These are phyloP conservation scores for Ailuropoda melanoleuca DNA, from an alignment of 2,113 vertebrate species.

Conservation along the genomic window DNA sequence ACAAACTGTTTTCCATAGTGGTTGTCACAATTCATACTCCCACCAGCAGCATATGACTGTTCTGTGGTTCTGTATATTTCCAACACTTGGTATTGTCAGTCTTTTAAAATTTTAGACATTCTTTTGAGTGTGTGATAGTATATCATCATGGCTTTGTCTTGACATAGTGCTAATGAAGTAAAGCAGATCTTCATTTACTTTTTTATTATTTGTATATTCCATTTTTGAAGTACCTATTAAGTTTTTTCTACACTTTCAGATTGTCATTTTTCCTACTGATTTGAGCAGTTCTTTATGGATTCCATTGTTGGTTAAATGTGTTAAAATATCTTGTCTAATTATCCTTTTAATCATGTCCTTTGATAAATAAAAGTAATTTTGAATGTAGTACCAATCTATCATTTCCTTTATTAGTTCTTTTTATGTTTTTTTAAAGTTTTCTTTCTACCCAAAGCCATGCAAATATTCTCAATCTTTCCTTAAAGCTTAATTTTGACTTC, in stretches of 20 bases:
- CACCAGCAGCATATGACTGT: background rate
- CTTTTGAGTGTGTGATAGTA: background rate
- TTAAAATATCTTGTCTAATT: background rate
- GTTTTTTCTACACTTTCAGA: background rate
- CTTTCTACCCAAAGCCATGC: background rate
- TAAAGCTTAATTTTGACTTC: background rate
- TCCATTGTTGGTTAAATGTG: background rate
- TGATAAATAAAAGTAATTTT: background rate
- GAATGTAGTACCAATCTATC: background rate
- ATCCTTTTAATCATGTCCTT: background rate
- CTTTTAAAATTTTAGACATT: slow-evolving; percentile 1
- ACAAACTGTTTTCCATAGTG: background rate
- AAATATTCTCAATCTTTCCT: background rate
- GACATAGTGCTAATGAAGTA: background rate
- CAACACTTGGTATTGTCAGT: background rate
- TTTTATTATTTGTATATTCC: background rate
- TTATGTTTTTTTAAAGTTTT: background rate
- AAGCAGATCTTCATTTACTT: background rate
- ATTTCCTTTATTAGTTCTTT: background rate
- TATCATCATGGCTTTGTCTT: background rate
- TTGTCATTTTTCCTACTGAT: background rate
- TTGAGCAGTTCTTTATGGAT: background rate
- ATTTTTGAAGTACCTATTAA: background rate
- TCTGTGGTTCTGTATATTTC: background rate
- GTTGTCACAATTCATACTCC: background rate